Evolutionary conservation across 2,888 invertebrate genomes (phyloP).

Genomic region (Tenthredo livida): DNA sequence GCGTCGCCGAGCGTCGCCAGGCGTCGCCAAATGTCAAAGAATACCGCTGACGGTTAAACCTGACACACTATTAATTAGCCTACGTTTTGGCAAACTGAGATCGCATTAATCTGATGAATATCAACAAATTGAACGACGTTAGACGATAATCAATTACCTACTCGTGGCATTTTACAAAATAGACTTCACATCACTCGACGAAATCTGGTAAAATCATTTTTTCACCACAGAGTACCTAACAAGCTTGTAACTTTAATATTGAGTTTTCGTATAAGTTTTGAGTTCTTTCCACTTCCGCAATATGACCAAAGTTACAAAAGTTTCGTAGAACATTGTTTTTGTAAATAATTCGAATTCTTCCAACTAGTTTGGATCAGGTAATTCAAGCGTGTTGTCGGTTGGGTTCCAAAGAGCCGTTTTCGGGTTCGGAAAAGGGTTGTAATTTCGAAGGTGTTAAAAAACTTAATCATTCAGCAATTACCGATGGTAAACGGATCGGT

Average conservation of each 20-base stretch:
- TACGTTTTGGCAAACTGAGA: constrained; percentile 17
- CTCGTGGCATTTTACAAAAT: not conserved
- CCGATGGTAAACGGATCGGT: not conserved
- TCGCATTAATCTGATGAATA: constrained; percentile 20
- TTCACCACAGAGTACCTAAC: not conserved
- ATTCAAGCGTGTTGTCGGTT: not conserved
- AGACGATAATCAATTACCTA: not conserved
- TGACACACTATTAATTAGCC: constrained; percentile 46
- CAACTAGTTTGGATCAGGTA: constrained; percentile 5
- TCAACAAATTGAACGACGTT: not conserved
- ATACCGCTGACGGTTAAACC: constrained; percentile 30
- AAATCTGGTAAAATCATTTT: not conserved
- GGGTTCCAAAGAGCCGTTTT: not conserved
- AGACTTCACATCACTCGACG: not conserved
- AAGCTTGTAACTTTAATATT: not conserved
- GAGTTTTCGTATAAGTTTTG: not conserved
- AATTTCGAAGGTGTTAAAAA: constrained; percentile 14
- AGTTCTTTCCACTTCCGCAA: not conserved
- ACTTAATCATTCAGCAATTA: constrained; percentile 18
- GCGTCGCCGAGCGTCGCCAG: constrained; percentile 72
- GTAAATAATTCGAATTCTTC: not conserved
- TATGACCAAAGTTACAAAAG: not conserved
- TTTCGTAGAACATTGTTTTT: not conserved
- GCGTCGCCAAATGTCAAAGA: constrained; percentile 60
- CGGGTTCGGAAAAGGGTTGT: not conserved